phyloP scores from a whole-genome alignment of 1,140 invertebrate species.

The Ostrea edulis region DNA sequence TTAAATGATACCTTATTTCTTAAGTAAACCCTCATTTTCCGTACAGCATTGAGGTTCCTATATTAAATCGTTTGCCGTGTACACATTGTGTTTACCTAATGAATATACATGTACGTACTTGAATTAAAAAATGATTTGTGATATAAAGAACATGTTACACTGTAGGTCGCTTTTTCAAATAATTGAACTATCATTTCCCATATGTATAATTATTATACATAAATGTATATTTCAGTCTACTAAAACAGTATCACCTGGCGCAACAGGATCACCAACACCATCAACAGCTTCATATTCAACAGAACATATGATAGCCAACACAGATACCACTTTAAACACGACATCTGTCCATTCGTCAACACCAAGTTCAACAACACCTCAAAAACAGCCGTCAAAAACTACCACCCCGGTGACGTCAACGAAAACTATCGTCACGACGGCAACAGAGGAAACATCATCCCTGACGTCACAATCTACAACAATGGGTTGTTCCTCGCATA shows the following conservation, averaged over 20 bases:
- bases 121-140: too few relatives aligned
- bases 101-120: too few relatives aligned
- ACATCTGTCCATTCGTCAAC: too few relatives aligned
- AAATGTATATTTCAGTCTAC: neutral
- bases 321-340: neutral
- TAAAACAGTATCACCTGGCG: slow-evolving; percentile 5
- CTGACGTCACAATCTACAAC: neutral
- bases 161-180: too few relatives aligned
- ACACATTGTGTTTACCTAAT: too few relatives aligned
- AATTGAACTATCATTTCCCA: too few relatives aligned
- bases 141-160: too few relatives aligned
- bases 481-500: neutral
- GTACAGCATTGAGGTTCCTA: too few relatives aligned
- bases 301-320: neutral
- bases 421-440: neutral
- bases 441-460: neutral
- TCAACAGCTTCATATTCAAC: slow-evolving; percentile 32
- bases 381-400: neutral
- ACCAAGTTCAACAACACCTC: neutral
- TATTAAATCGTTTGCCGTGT: too few relatives aligned
- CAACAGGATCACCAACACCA: slow-evolving; percentile 26
- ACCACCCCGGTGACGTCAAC: neutral
- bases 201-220: too few relatives aligned
- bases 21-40: too few relatives aligned
- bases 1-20: too few relatives aligned